These are phyloP conservation scores for Bugulina stolonifera DNA, from an alignment of 2,888 invertebrate species.

Conservation along the genomic window DNA sequence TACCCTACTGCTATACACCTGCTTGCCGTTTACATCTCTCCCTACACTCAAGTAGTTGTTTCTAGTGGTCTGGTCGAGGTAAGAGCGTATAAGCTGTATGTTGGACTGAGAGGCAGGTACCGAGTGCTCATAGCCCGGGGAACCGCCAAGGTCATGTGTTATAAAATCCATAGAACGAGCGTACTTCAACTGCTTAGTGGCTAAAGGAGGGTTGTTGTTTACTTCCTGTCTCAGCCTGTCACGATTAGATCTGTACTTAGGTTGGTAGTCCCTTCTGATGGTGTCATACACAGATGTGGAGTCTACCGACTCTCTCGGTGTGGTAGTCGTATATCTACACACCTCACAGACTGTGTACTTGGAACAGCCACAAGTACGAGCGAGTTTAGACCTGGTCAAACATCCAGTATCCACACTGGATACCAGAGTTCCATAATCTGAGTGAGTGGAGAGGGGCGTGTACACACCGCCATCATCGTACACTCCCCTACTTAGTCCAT, in stretches of 20 bases:
- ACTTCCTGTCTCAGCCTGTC: background rate
- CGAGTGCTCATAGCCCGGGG: no score
- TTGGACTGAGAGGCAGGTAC: no score
- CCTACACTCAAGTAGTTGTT: background rate
- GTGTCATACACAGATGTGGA: background rate
- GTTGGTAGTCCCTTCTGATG: background rate
- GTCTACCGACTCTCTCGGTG: background rate
- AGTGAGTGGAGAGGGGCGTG: background rate
- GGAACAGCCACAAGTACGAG: background rate
- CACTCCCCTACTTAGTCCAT: background rate
- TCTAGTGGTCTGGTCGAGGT: background rate
- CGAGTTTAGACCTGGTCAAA: background rate
- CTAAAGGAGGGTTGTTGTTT: background rate
- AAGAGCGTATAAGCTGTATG: no score
- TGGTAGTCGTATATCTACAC: background rate
- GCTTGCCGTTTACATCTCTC: background rate
- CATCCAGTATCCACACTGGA: background rate
- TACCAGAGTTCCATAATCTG: background rate
- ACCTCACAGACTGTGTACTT: background rate
- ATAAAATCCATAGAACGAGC: conserved; percentile 1
- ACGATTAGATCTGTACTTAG: background rate
- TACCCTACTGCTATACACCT: background rate
- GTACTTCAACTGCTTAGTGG: background rate
- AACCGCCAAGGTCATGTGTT: background rate
- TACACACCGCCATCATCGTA: background rate